Base-by-base conservation (phyloP, 2,888 invertebrate species). In the Caenorhabditis sp. region DNA sequence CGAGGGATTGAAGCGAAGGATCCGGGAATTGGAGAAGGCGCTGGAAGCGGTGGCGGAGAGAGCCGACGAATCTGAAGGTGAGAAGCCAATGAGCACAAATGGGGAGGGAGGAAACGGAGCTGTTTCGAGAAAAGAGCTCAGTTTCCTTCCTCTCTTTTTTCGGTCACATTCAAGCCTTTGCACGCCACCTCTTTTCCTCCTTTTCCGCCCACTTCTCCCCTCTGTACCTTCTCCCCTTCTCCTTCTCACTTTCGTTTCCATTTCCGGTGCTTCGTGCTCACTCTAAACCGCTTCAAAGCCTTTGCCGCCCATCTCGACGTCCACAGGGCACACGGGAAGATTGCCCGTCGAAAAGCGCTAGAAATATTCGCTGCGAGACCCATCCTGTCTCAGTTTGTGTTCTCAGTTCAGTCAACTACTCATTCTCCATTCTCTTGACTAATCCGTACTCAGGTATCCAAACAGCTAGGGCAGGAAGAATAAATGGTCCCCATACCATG, bases 1-100 rank as follows among this genome's bases (percentile, higher is more conserved):
- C 55, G 78, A 78, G 37, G 78, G 71, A 8, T 35, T 81, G 52
- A 79, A 76, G 30, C 48, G 82, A 50, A 43, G 75, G 20, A 68
- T 79, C 9, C 35, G 59, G 4, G 81, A 79, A 61, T 48, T 74
- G 24, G 72, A 78, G 55, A 62, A 62, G 55, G 78, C 78, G n/a
- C n/a, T 78, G 53, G 78, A 73, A 15, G 62, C 62, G 2, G 56
- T 78, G 4, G 78, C 78, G 2, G 63, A 73, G 27, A 68, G 56
- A 46, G 73, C 63, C 2, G 58, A 58, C 17, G 78, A 78, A 39
- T 15, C 9, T 15, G 78, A 78, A 78, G 66, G 78, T 78, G 20
- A 58, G 78, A 26, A 11, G 9, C 4, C 3, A 41, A 41, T 41
- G 22, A 22, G 7, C 20, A 9, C 20, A 7, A 9, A 22, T 9